These are phyloP conservation scores for Clarias batrachus DNA, from an alignment of 2,113 vertebrate species.

Conservation along the genomic window DNA sequence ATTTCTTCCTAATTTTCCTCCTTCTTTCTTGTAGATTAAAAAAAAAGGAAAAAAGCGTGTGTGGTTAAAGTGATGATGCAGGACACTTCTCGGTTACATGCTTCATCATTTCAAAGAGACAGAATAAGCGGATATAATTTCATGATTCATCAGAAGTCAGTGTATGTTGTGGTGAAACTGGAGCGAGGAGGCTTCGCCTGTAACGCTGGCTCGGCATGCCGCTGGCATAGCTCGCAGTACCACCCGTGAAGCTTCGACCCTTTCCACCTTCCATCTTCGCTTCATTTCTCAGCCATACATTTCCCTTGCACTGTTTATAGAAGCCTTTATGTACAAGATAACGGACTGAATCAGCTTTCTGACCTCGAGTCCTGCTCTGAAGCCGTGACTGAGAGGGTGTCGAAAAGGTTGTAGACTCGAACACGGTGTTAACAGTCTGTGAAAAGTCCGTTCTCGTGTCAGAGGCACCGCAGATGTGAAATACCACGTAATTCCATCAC, in stretches of 20 bases:
- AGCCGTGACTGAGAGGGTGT: background rate
- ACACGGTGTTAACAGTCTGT: slow-evolving; percentile 32
- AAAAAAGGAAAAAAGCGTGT: too few relatives aligned
- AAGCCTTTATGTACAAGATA: slow-evolving; percentile 8
- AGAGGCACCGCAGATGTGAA: slow-evolving; percentile 41
- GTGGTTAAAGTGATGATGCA: background rate
- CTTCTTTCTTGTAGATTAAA: too few relatives aligned
- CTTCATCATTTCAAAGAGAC: background rate
- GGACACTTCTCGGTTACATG: background rate
- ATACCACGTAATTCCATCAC: slow-evolving; percentile 55
- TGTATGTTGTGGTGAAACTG: background rate
- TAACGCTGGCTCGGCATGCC: background rate
- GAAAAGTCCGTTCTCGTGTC: slow-evolving; percentile 30
- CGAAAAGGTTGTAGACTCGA: slow-evolving; percentile 18
- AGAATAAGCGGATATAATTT: background rate
- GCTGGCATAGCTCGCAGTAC: slow-evolving; percentile 21
- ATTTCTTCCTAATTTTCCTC: too few relatives aligned
- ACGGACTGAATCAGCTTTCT: background rate
- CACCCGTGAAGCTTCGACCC: slow-evolving; percentile 3
- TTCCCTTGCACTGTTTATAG: background rate
- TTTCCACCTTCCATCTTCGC: slow-evolving; percentile 21
- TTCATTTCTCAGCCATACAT: background rate
- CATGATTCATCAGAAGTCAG: background rate
- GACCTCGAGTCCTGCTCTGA: background rate
- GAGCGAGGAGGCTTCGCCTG: background rate